Evolutionary conservation across 1,140 invertebrate species (phyloP).

Genomic region (Drosophila quadrilineata): DNA sequence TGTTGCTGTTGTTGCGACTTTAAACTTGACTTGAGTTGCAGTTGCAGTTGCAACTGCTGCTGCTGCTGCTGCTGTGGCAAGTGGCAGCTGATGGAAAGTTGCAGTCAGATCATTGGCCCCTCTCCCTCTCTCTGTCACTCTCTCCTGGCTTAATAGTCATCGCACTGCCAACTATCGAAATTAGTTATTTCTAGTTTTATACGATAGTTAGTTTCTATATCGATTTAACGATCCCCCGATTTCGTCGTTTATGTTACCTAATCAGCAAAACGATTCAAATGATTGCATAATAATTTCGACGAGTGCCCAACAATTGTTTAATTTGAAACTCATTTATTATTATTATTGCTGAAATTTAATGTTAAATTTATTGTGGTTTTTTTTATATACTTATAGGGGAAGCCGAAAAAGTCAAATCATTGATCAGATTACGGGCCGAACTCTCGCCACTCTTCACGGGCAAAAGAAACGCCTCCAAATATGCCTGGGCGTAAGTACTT

Average conservation of each 20-base stretch:
- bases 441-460: slow-evolving; percentile 80
- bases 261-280: not conserved
- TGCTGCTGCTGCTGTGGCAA: slow-evolving; percentile 23
- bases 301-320: slow-evolving; percentile 30
- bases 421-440: slow-evolving; percentile 81
- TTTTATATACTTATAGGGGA: slow-evolving; percentile 68
- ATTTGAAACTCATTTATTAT: slow-evolving; percentile 16
- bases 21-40: slow-evolving; percentile 75
- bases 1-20: slow-evolving; percentile 31
- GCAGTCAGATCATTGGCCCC: slow-evolving; percentile 1
- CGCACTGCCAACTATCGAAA: no score
- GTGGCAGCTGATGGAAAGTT: slow-evolving; percentile 46
- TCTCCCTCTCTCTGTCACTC: not conserved
- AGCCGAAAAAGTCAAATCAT: slow-evolving; percentile 81
- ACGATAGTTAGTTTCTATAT: no score
- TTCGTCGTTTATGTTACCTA: no score
- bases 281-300: slow-evolving; percentile 27
- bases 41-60: slow-evolving; percentile 12
- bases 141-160: not conserved
- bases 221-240: slow-evolving; percentile 3
- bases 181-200: not conserved
- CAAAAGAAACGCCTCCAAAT: slow-evolving; percentile 81
- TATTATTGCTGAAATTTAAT: no score
- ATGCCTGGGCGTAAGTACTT: slow-evolving; percentile 82
- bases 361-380: slow-evolving; percentile 13